phyloP scores from a whole-genome alignment of 2,888 invertebrate species.

The Pseudococcus viburni region DNA sequence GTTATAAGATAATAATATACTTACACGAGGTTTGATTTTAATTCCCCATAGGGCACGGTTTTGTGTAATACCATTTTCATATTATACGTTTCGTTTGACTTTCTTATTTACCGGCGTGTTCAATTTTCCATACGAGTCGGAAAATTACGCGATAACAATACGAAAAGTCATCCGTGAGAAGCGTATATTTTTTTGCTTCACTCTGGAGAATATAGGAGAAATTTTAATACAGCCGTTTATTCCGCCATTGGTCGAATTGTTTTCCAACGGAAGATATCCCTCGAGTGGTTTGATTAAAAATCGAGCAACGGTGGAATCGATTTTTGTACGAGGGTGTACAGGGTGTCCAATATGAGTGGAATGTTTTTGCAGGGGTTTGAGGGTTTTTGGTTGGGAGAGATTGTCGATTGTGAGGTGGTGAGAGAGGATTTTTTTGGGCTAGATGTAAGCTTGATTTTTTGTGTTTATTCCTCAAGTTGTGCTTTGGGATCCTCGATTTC shows the following conservation, averaged over 20 bases:
- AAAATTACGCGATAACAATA: background rate
- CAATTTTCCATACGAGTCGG: background rate
- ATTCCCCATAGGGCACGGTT: background rate
- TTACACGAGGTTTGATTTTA: constrained; percentile 21
- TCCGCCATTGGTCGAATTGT: background rate
- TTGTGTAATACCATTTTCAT: constrained; percentile 3
- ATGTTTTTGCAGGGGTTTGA: too few species aligned
- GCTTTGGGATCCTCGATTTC: too few species aligned
- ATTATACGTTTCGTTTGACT: constrained; percentile 31
- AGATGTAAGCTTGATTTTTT: too few species aligned
- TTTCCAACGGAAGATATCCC: background rate
- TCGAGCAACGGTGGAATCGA: background rate
- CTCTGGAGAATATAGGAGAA: background rate
- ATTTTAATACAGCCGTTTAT: background rate
- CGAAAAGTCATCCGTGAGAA: background rate
- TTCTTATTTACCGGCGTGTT: constrained; percentile 25
- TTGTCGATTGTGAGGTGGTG: too few species aligned
- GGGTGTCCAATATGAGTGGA: too few species aligned
- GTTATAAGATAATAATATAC: constrained; percentile 6
- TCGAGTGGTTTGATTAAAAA: background rate
- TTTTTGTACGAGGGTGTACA: background rate
- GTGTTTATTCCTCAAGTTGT: too few species aligned
- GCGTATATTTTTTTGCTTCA: background rate
- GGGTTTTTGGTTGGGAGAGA: too few species aligned
- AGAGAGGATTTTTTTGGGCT: too few species aligned